These are phyloP conservation scores for Gadus macrocephalus DNA, from an alignment of 2,113 vertebrate species.

Conservation along the genomic window DNA sequence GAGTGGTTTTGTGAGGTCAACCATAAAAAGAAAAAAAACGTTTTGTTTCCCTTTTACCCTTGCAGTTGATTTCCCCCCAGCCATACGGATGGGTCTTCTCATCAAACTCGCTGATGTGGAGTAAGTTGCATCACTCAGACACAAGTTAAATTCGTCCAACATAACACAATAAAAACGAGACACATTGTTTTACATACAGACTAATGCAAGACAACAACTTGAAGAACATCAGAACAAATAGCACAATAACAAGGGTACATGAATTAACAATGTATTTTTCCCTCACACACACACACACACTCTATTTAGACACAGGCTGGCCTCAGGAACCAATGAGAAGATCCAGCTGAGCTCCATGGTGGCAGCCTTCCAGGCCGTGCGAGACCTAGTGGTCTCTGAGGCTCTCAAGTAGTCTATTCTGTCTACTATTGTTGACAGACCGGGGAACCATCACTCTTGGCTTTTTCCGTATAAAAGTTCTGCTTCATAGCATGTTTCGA, in stretches of 20 bases:
- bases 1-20: too few species aligned
- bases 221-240: neutral
- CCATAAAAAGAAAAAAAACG: too few species aligned
- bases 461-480: too few species aligned
- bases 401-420: slow-evolving; percentile 44
- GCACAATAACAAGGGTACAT: neutral
- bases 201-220: neutral
- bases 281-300: neutral
- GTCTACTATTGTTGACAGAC: neutral
- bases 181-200: too few species aligned
- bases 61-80: slow-evolving; percentile 90
- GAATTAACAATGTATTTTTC: neutral
- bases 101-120: slow-evolving; percentile 93
- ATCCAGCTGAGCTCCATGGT: slow-evolving; percentile 96
- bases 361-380: slow-evolving; percentile 90
- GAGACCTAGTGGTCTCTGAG: slow-evolving; percentile 86
- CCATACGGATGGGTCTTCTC: slow-evolving; percentile 84
- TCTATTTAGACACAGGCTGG: slow-evolving; percentile 80
- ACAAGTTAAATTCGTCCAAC: neutral
- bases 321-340: slow-evolving; percentile 90
- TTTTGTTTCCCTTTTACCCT: neutral
- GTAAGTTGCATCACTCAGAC: slow-evolving; percentile 71
- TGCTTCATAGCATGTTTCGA: too few species aligned
- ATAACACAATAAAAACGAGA: too few species aligned
- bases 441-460: too few species aligned